Conservation (phyloP, 2,797 vertebrate species). For the Micropoecilia bifurca region DNA sequence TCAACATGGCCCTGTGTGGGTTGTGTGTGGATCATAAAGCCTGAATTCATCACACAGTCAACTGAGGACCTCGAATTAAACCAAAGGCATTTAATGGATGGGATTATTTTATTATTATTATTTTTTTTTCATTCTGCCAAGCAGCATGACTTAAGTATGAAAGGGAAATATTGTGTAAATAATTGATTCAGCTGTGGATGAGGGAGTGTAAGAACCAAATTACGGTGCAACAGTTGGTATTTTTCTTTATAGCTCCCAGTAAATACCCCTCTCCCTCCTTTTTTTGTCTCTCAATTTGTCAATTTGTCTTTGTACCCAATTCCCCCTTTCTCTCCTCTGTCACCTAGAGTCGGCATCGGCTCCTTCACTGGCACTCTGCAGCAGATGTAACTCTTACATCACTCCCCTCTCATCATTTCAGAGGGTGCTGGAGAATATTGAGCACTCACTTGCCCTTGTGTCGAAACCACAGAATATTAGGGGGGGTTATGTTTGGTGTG, state of each 20-base stretch:
- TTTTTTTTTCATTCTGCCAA: conserved; percentile 29
- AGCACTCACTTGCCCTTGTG: conserved; percentile 71
- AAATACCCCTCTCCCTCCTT: conserved; percentile 27
- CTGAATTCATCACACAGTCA: conserved; percentile 43
- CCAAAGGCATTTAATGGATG: conserved; percentile 47
- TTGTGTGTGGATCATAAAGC: conserved; percentile 58
- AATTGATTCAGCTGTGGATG: conserved; percentile 61
- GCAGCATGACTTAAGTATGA: conserved; percentile 38
- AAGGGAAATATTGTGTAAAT: conserved; percentile 58
- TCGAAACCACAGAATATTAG: conserved; percentile 51
- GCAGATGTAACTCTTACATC: conserved; percentile 75
- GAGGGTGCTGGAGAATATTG: conserved; percentile 72
- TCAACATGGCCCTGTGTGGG: conserved; percentile 56
- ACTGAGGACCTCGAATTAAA: conserved; percentile 54
- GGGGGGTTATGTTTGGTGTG: conserved; percentile 15
- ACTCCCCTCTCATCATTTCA: conserved; percentile 65
- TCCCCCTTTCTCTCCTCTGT: conserved; percentile 25
- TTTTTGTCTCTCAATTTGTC: conserved; percentile 51
- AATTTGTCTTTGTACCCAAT: conserved; percentile 43
- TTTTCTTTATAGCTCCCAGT: conserved; percentile 25
- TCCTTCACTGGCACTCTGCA: conserved; percentile 65
- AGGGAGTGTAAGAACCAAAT: conserved; percentile 48
- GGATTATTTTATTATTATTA: not conserved
- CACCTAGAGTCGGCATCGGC: conserved; percentile 44
- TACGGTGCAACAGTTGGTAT: conserved; percentile 57